phyloP scores from a whole-genome alignment of 1,140 invertebrate species.

The Thaumetopoea pityocampa region DNA sequence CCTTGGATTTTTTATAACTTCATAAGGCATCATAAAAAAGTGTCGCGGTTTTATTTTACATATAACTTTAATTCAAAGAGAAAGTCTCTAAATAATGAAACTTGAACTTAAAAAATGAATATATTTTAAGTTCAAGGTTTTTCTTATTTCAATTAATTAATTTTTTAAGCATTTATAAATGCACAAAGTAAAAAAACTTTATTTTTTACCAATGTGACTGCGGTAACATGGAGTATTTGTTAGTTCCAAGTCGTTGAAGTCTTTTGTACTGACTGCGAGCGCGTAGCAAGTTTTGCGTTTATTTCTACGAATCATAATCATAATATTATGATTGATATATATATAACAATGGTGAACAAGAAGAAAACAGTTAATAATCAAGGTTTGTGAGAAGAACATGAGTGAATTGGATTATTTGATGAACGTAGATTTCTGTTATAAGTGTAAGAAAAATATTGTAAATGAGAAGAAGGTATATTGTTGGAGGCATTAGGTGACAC shows the following conservation, averaged over 20 bases:
- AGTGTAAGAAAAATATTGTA: too few species aligned
- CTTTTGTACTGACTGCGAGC: conserved; percentile 36
- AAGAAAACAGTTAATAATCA: too few species aligned
- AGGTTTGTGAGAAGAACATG: too few species aligned
- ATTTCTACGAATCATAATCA: not conserved
- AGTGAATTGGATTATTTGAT: too few species aligned
- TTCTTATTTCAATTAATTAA: too few species aligned
- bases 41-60: conserved; percentile 54
- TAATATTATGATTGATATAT: not conserved
- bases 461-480: too few species aligned
- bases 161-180: too few species aligned
- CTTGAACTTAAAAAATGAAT: not conserved
- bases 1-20: conserved; percentile 52
- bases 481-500: too few species aligned
- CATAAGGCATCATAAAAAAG: conserved; percentile 52
- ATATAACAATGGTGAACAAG: not conserved
- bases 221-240: not conserved
- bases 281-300: not conserved
- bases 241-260: conserved; percentile 40
- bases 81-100: conserved; percentile 25
- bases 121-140: not conserved
- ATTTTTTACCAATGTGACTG: too few species aligned
- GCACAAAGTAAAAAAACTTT: not conserved
- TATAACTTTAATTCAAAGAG: conserved; percentile 32
- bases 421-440: too few species aligned